A percentile compares a stretch with the other conserved stretches of the same genome.
These are phyloP conservation scores for Semnornis frantzii DNA, from an alignment of 2,113 vertebrate genomes.

Conservation along the genomic window DNA sequence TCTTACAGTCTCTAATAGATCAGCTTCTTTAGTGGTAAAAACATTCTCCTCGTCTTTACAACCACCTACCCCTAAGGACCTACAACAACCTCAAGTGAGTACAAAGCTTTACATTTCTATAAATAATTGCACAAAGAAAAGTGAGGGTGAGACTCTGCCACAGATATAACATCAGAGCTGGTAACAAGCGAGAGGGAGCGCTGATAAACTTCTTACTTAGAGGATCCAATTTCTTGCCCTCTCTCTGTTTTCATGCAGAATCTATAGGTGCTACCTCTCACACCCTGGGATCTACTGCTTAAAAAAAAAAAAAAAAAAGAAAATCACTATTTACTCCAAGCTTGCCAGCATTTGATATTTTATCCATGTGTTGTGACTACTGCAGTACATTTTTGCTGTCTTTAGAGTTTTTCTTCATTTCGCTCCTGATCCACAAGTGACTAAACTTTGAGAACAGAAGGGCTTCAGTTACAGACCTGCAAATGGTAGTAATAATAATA, in stretches of 20 bases:
- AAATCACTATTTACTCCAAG: not conserved
- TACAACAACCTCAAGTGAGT: not conserved
- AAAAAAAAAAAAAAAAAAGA: not conserved
- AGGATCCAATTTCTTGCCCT: not conserved
- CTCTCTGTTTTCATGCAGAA: not conserved
- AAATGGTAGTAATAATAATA: not conserved
- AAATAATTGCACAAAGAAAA: not conserved
- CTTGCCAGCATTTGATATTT: slow-evolving; percentile 15
- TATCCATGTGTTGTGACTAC: slow-evolving; percentile 8
- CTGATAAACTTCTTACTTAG: not conserved
- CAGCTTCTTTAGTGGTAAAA: not conserved
- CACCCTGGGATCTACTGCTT: not conserved
- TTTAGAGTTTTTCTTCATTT: slow-evolving; percentile 1
- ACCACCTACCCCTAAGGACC: not conserved
- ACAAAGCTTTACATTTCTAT: not conserved
- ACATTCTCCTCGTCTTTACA: not conserved
- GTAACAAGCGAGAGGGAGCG: not conserved
- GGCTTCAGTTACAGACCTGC: not conserved
- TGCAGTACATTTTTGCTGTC: not conserved
- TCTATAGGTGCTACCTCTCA: not conserved
- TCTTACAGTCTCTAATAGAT: not conserved
- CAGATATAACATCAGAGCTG: not conserved
- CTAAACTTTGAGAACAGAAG: not conserved
- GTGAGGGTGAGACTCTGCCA: not conserved
- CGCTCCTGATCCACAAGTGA: not conserved